Base-by-base conservation (phyloP, 2,113 vertebrate species). In the Mesitornis unicolor region DNA sequence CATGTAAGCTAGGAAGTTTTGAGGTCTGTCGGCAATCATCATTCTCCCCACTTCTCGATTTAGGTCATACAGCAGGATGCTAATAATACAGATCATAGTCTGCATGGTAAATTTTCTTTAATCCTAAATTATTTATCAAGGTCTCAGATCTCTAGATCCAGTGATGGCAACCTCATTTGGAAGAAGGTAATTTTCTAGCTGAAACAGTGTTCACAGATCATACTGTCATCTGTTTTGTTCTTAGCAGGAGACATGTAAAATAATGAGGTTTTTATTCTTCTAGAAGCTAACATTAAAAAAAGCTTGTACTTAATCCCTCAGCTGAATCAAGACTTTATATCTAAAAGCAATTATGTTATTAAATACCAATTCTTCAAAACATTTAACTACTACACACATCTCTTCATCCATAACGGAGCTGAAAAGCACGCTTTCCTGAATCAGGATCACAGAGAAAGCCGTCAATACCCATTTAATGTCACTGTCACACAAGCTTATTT, bases 31-130 rank as follows among this genome's bases (percentile, higher is more conserved):
- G 0, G 45, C 29, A 86, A 90, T 88, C 70, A 73, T 8, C 29
- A 90, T 91, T 96, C 87, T 94, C 63, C 82, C 94, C 0, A 0
- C 35, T 79, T 86, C 75, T 77, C 6, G 1, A 83, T 94, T 88
- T 94, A 93, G 93, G 93, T 96, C 94, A 96, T 84, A 91, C 93
- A 94, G 81, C 59, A 88, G 64, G 87, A 47, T 90, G 85, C 47
- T 94, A 96, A 91, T 89, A 95, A 80, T 88, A 40, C 16, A 90
- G 59, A 90, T 70, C 63, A 63, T 25, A 93, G 79, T 77, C 90
- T 93, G 82, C 78, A 86, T 77, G 79, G 79, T 60, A 91, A 94
- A 83, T 95, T 80, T 96, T 69, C 45, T 85, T 90, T 96, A 91
- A 88, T 84, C 28, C 60, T 91, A 67, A 95, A 94, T 94, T 93